phyloP scores from a whole-genome alignment of 2,888 invertebrate species.

The Epinotia nisella region DNA sequence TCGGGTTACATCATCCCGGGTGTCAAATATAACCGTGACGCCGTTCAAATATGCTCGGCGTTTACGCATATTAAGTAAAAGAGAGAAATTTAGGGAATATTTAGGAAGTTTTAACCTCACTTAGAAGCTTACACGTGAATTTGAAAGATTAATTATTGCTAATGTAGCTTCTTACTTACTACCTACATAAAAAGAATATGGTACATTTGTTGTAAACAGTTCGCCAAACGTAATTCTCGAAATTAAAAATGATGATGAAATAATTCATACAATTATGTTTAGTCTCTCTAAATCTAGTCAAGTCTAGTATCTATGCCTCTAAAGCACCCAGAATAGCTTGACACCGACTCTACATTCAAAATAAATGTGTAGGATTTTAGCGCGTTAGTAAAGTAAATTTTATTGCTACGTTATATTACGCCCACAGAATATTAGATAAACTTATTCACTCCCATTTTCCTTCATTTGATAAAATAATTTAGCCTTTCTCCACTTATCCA shows the following conservation, averaged over 20 bases:
- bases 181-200: background rate
- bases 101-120: slow-evolving; percentile 5
- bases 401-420: background rate
- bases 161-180: background rate
- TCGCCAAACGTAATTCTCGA: no score
- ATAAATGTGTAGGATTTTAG: background rate
- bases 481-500: background rate
- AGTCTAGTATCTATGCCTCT: no score
- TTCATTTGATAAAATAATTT: background rate
- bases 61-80: slow-evolving; percentile 4
- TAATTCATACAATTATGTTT: no score
- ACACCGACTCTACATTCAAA: background rate
- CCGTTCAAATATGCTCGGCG: slow-evolving; percentile 6
- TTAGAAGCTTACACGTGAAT: background rate
- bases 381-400: background rate
- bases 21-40: background rate
- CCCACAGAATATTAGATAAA: no score
- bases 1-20: slow-evolving; percentile 14
- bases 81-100: slow-evolving; percentile 5
- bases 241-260: no score
- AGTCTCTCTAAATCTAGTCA: no score
- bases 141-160: background rate
- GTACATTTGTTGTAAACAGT: no score
- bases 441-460: background rate
- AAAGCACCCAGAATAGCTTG: no score